Base-by-base conservation (phyloP, 2,888 invertebrate genomes). In the Congeria kusceri region DNA sequence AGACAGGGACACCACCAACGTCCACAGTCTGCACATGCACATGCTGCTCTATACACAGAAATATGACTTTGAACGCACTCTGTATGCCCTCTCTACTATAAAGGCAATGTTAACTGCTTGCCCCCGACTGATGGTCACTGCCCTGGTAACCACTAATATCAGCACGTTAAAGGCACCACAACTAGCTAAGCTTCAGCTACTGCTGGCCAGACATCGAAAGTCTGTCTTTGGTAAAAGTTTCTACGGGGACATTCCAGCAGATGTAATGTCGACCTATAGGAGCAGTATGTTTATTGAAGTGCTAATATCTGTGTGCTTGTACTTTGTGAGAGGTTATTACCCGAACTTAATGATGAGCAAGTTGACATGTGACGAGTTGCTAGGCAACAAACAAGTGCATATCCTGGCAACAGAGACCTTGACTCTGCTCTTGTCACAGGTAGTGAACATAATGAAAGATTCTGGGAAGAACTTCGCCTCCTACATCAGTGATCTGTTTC, bases 251-350 rank as follows among this genome's bases (percentile, higher is more conserved):
- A 88, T 93, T 49, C 91, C 90, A 18, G 83, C 95, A 0, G 96
- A 96, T 87, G 95, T 96, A 83, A 94, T 96, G 49, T 95, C 96
- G 59, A 95, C 95, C 72, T 96, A 96, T 90, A 94, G 96, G 20
- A 96, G 96, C 46, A 96, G 96, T 91, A 97, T 96, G 95, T 96
- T 96, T 88, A 94, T 97, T 68, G 97, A 97, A 93, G 95, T 97
- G 15, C 93, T 97, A 44, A 93, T 95, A 63, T 94, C 96, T 1
- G 94, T 97, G 56, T 96, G 96, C 89, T 94, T 97, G 71, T 97
- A 97, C 93, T 97, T 96, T 92, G 95, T 97, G 0, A 95, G 97
- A 61, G 96, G 97, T 71, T 96, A 96, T 93, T 96, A 96, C 15
- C 91, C 92, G 28, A 96, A 96, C 92, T 94, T 96, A 53, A 96